phyloP scores from a whole-genome alignment of 2,113 vertebrate genomes.

The Perca schrenkii region DNA sequence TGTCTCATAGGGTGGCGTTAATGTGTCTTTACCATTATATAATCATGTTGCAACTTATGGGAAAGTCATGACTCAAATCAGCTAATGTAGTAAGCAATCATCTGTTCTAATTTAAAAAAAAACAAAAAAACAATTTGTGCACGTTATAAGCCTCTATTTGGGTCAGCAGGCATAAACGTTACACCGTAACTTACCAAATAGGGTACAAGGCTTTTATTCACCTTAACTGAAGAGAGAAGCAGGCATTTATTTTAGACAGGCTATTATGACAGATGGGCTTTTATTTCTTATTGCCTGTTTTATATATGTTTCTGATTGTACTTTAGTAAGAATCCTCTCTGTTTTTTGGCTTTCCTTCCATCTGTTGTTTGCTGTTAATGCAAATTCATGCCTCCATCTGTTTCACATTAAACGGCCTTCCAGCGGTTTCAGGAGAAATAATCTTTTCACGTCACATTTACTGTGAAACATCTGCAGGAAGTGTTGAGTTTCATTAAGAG shows the following conservation, averaged over 20 bases:
- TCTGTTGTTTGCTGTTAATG: constrained; percentile 52
- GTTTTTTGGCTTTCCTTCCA: constrained; percentile 49
- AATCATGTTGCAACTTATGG: neutral
- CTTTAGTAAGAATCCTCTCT: constrained; percentile 19
- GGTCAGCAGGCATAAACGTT: neutral
- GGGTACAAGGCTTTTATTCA: neutral
- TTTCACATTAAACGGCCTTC: constrained; percentile 64
- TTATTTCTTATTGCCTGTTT: constrained; percentile 2
- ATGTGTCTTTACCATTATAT: neutral
- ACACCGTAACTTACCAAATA: neutral
- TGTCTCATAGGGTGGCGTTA: neutral
- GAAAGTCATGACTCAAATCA: neutral
- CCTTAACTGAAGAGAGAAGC: neutral
- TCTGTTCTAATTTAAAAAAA: neutral
- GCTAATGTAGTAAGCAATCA: neutral
- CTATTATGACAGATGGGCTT: neutral
- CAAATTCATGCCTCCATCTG: constrained; percentile 61
- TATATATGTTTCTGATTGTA: neutral
- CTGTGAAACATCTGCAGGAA: constrained; percentile 71
- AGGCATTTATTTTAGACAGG: neutral
- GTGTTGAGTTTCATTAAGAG: constrained; percentile 63
- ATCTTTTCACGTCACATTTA: constrained; percentile 68
- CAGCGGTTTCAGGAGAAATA: constrained; percentile 48
- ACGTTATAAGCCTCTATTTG: neutral
- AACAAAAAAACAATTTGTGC: neutral